A percentile compares a stretch with the other conserved stretches of the same genome.
Evolutionary conservation across 2,797 vertebrate genomes (phyloP).

Genomic region (Pangasius sanitwongsei): DNA sequence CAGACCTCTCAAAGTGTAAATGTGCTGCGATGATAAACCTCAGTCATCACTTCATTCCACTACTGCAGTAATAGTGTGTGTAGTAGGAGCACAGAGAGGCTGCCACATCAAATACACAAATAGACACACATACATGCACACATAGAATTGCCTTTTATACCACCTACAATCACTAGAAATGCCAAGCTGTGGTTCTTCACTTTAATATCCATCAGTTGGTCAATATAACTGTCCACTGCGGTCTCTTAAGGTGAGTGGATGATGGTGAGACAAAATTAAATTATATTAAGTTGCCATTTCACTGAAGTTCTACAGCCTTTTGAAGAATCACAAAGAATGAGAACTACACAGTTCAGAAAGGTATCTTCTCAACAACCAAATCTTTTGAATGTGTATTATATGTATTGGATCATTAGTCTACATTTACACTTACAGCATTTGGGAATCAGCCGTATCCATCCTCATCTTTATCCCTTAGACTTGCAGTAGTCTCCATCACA

Average conservation of each 20-base stretch:
- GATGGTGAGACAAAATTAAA: neutral
- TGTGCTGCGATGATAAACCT: neutral
- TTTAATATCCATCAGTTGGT: neutral
- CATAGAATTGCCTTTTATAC: neutral
- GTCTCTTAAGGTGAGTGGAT: neutral
- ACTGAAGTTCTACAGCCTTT: neutral
- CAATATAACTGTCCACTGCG: neutral
- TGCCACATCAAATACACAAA: conserved; percentile 1
- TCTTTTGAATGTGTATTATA: neutral
- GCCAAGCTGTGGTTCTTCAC: neutral
- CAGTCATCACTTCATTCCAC: neutral
- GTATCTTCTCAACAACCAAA: neutral
- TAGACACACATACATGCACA: conserved; percentile 24
- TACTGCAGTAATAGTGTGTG: neutral
- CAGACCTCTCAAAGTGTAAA: neutral
- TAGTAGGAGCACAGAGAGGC: neutral
- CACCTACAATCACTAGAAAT: neutral
- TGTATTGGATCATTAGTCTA: neutral
- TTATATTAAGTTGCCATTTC: neutral
- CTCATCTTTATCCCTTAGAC: neutral
- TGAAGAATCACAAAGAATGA: neutral
- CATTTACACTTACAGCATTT: neutral
- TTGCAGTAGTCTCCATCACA: neutral
- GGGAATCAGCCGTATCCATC: neutral
- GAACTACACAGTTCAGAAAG: neutral